Conservation (phyloP, 2,797 vertebrate genomes). For the Babyrousa celebensis region DNA sequence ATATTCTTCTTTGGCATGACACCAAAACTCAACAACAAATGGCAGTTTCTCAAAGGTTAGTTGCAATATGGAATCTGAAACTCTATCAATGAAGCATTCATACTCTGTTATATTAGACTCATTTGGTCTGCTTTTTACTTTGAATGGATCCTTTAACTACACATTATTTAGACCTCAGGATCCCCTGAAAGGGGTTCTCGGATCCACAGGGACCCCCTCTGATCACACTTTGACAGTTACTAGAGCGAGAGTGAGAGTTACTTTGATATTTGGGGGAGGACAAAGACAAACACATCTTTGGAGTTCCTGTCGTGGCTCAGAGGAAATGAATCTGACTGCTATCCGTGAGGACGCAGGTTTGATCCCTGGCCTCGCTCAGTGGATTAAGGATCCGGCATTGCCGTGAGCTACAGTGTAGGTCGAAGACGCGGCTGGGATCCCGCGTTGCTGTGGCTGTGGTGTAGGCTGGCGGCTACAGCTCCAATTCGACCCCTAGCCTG, state of each 20-base stretch:
- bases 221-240: background rate
- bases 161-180: background rate
- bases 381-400: no score
- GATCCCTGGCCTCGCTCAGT: no score
- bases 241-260: background rate
- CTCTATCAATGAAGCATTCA: background rate
- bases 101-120: background rate
- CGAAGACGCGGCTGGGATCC: no score
- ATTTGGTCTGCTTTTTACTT: background rate
- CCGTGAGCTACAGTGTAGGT: no score
- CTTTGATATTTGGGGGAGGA: background rate
- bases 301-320: no score
- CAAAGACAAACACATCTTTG: background rate
- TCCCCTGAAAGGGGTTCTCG: background rate
- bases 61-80: slow-evolving; percentile 38
- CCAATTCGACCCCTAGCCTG: no score
- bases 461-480: no score
- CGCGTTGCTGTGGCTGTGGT: no score
- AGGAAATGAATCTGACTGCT: no score
- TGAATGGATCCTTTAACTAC: background rate
- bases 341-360: no score
- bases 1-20: slow-evolving; percentile 11
- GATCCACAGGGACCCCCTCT: background rate
- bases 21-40: slow-evolving; percentile 15
- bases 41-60: slow-evolving; percentile 41